These are phyloP conservation scores for Drosophila neoperkinsi DNA, from an alignment of 2,888 invertebrate genomes.

Conservation along the genomic window DNA sequence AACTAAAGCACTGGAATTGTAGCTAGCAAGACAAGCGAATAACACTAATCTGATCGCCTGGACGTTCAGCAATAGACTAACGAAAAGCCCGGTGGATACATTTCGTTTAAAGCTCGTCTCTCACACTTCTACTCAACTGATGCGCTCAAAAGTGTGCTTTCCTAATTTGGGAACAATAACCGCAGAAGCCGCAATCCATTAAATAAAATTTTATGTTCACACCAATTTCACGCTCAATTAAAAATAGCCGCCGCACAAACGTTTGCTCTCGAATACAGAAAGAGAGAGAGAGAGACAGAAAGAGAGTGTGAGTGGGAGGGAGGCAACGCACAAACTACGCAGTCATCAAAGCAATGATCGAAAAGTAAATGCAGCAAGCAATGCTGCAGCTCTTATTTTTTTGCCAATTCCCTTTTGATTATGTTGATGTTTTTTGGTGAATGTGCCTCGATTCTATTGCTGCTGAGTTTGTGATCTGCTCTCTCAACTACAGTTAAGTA, in stretches of 20 bases:
- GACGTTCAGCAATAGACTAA: not conserved
- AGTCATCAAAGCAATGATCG: constrained; percentile 54
- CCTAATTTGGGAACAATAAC: constrained; percentile 5
- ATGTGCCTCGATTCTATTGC: constrained; percentile 5
- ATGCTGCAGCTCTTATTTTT: constrained; percentile 12
- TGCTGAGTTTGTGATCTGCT: constrained; percentile 3
- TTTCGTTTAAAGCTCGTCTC: not conserved
- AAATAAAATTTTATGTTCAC: constrained; percentile 47
- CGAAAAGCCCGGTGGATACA: constrained; percentile 7
- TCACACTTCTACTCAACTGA: not conserved
- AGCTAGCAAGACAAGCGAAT: not conserved
- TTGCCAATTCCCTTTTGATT: constrained; percentile 38
- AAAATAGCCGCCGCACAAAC: constrained; percentile 40
- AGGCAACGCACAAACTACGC: constrained; percentile 20
- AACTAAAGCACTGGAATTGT: not conserved
- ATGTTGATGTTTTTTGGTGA: not conserved
- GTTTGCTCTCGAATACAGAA: constrained; percentile 12
- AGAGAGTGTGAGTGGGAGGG: not conserved
- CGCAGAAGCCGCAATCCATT: constrained; percentile 17
- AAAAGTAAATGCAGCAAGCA: constrained; percentile 31
- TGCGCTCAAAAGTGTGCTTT: constrained; percentile 6
- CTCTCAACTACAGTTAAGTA: not conserved
- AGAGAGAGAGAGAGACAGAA: constrained; percentile 4
- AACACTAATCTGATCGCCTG: not conserved
- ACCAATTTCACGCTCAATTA: constrained; percentile 62